phyloP scores from a whole-genome alignment of 2,797 vertebrate species.

The Fundulus diaphanus region DNA sequence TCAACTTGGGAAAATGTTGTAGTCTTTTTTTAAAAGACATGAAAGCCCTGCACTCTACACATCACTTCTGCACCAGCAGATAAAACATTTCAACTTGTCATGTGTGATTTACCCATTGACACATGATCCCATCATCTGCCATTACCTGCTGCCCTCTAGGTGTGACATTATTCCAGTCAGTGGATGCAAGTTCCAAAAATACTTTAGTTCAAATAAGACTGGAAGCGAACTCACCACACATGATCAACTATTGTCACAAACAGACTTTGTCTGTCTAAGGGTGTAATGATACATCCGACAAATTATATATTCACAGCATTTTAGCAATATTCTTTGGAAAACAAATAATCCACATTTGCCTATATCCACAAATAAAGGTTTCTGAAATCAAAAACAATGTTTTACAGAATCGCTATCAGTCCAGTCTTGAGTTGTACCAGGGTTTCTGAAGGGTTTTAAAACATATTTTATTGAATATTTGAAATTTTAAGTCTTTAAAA shows the following conservation, averaged over 20 bases:
- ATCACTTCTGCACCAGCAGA: slow-evolving; percentile 24
- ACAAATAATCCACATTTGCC: background rate
- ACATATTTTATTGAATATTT: too few relatives aligned
- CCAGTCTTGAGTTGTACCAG: background rate
- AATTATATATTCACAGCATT: too few relatives aligned
- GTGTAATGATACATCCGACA: background rate
- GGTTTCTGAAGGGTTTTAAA: background rate
- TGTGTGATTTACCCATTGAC: slow-evolving; percentile 33
- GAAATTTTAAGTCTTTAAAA: too few relatives aligned
- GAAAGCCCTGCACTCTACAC: slow-evolving; percentile 13
- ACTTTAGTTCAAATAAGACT: slow-evolving; percentile 21
- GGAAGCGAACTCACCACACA: slow-evolving; percentile 9
- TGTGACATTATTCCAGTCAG: slow-evolving; percentile 34
- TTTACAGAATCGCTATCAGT: background rate
- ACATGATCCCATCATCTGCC: slow-evolving; percentile 33
- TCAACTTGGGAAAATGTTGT: slow-evolving; percentile 18
- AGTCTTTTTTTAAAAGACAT: slow-evolving; percentile 13
- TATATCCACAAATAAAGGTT: background rate
- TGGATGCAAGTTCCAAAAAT: slow-evolving; percentile 29
- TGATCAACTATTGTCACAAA: background rate
- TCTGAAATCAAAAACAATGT: background rate
- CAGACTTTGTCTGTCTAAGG: background rate
- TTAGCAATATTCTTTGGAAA: background rate
- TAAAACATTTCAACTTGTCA: slow-evolving; percentile 28
- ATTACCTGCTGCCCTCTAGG: slow-evolving; percentile 33